phyloP scores from a whole-genome alignment of 2,797 vertebrate genomes.

The Lepilemur septentrionalis region DNA sequence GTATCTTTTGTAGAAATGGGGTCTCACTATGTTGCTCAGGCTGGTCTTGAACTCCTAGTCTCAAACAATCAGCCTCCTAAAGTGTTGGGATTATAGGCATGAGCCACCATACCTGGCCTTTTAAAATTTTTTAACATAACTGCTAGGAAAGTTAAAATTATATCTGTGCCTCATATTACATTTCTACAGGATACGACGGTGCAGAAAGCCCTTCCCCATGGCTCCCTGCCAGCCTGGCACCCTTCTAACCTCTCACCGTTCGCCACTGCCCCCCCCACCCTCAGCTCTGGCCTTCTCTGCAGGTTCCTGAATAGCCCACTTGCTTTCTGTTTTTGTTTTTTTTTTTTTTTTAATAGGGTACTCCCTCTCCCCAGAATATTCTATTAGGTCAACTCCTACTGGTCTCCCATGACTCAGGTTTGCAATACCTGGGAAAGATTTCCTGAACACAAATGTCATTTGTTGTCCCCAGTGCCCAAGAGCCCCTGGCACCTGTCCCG shows the following conservation, averaged over 20 bases:
- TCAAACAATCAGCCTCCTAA: too few species aligned
- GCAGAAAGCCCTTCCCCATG: background rate
- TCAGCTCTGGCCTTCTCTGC: background rate
- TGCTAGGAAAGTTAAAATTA: background rate
- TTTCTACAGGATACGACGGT: accelerated
- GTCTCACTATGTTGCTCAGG: too few species aligned
- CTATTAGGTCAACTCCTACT: background rate
- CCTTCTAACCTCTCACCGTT: background rate
- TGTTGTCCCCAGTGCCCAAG: background rate
- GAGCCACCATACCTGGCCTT: background rate
- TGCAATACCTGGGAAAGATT: background rate
- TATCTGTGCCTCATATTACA: background rate
- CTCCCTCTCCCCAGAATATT: background rate
- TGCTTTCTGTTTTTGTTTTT: background rate
- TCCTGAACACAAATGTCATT: background rate
- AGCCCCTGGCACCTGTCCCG: accelerated
- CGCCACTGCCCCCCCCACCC: background rate
- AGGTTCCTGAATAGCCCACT: background rate
- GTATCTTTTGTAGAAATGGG: too few species aligned
- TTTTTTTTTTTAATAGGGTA: too few species aligned
- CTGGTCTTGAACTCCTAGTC: too few species aligned
- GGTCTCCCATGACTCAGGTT: background rate
- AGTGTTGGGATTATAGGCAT: too few species aligned
- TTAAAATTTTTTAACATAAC: background rate
- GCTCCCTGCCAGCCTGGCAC: background rate